phyloP scores from a whole-genome alignment of 1,140 invertebrate species.

The Cheumatopsyche charites region DNA sequence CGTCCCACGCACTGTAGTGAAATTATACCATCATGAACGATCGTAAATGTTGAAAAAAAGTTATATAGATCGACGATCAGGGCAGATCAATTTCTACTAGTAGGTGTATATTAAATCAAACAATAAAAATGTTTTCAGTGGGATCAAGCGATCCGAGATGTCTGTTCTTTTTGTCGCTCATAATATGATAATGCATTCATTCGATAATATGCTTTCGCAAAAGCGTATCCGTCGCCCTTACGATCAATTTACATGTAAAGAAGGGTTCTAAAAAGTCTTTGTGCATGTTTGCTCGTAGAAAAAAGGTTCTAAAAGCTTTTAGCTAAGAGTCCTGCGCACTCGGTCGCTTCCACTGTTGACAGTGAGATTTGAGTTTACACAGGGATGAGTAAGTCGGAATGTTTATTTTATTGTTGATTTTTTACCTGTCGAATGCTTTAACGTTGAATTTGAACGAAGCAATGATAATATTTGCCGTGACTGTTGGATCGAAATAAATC shows the following conservation, averaged over 20 bases:
- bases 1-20: conserved; percentile 18
- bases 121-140: neutral
- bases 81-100: neutral
- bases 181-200: neutral
- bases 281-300: conserved; percentile 28
- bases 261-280: conserved; percentile 19
- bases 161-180: no score
- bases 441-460: conserved; percentile 11
- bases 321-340: conserved; percentile 5
- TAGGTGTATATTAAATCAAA: neutral
- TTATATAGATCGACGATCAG: conserved; percentile 15
- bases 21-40: conserved; percentile 20
- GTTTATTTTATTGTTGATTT: conserved; percentile 45
- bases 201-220: neutral
- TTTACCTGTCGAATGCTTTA: conserved; percentile 44
- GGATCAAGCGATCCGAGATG: no score
- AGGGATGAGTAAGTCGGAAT: conserved; percentile 45
- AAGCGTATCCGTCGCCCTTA: conserved; percentile 2
- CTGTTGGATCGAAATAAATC: neutral
- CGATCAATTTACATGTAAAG: conserved; percentile 25
- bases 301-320: conserved; percentile 39
- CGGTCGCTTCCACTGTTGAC: conserved; percentile 26
- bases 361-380: conserved; percentile 40
- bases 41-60: neutral
- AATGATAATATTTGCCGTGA: no score